Evolutionary conservation across 2,888 invertebrate genomes (phyloP), one percentile per base, ranked within the genome.

Genomic region (Meiosimyza decipiens): DNA sequence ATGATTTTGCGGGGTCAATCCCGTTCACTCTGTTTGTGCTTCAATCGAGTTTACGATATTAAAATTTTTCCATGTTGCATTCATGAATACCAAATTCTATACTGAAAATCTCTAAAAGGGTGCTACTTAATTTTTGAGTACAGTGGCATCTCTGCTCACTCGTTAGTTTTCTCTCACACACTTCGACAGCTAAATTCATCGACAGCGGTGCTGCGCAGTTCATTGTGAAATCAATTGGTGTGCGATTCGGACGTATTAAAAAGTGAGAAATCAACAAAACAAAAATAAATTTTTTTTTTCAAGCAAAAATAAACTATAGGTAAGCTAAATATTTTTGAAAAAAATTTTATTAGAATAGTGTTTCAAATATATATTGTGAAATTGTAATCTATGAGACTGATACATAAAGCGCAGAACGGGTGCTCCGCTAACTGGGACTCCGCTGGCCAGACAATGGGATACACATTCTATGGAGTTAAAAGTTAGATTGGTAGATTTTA

Each of bases 181-280:
- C 28, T n/a, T 6, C 18, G 22, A 28, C 16, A 47, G 33, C 52
- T 52, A 66, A 72, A 71, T 66, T 73, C 67, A 60, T 70, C 62
- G n/a, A 3, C 16, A 40, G 11, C 11, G 18, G 64, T 51, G 15
- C 51, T 52, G 12, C 33, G 13, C 13, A 52, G 70, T 77, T 77
- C 77, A 79, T 77, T 77, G 65, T 66, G 40, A 33, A 71, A 71
- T 76, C 64, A 66, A 68, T 73, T 70, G 69, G 69, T 74, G 75
- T 71, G 57, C 18, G 64, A 66, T 13, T 11, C 33, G 28, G 74
- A 77, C 75, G 75, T 74, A 54, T 65, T 4, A n/a, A 2, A 40
- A 62, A 54, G 40, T 18, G 6, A 9, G 54, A 16, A 51, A 28
- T 51, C 52, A 12, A 60, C 52, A 51, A 62, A 63, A 22, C 40